These are phyloP conservation scores for Oreochromis mossambicus DNA, from an alignment of 2,797 vertebrate genomes.

Conservation along the genomic window DNA sequence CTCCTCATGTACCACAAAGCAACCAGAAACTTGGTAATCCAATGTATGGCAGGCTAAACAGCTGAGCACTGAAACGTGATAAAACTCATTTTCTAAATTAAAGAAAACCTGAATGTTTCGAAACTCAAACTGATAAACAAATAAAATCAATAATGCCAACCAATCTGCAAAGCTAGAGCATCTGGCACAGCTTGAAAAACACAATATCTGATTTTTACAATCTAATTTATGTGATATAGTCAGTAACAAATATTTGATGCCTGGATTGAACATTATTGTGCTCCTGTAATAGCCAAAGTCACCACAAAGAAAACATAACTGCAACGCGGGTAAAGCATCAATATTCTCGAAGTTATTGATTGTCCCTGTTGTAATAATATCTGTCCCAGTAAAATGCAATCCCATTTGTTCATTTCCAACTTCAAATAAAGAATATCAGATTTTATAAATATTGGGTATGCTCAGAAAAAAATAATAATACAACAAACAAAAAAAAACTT, in stretches of 20 bases:
- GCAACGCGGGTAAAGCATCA: constrained; percentile 56
- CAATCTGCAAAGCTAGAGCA: constrained; percentile 78
- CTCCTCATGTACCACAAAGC: constrained; percentile 13
- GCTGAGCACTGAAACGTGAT: constrained; percentile 69
- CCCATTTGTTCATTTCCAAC: constrained; percentile 61
- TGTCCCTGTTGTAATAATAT: constrained; percentile 69
- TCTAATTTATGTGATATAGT: constrained; percentile 74
- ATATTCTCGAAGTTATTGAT: constrained; percentile 65
- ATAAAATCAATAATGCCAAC: constrained; percentile 69
- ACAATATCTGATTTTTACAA: constrained; percentile 76
- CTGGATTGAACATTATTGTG: constrained; percentile 78
- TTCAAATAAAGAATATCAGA: constrained; percentile 57
- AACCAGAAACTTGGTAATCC: constrained; percentile 39
- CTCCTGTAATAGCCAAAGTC: constrained; percentile 73
- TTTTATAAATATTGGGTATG: constrained; percentile 36
- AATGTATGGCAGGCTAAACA: constrained; percentile 62
- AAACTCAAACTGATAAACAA: constrained; percentile 66
- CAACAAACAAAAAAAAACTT: background rate
- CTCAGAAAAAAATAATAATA: constrained; percentile 34
- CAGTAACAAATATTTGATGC: constrained; percentile 78
- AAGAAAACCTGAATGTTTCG: constrained; percentile 56
- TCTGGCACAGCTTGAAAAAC: constrained; percentile 82
- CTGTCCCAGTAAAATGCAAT: constrained; percentile 58
- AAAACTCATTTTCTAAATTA: constrained; percentile 60
- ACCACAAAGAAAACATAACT: constrained; percentile 71